phyloP scores from a whole-genome alignment of 2,888 invertebrate genomes.

The Poecilus cupreus region DNA sequence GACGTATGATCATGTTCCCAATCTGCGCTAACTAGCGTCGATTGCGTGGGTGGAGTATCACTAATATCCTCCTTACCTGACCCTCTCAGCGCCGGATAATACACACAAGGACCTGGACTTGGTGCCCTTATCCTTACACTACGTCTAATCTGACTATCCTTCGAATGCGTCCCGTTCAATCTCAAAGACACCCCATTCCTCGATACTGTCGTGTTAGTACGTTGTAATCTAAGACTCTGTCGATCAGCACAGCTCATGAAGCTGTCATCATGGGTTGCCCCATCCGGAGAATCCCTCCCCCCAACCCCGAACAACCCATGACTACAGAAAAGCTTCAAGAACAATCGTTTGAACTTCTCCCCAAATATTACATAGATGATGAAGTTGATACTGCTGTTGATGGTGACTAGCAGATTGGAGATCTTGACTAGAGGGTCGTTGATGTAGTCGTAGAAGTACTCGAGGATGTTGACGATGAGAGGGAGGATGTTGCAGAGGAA shows the following conservation, averaged over 20 bases:
- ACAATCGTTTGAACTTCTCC: slow-evolving; percentile 94
- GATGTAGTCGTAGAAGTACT: slow-evolving; percentile 80
- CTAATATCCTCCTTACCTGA: slow-evolving; percentile 67
- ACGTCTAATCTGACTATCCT: slow-evolving; percentile 64
- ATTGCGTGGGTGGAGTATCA: slow-evolving; percentile 68
- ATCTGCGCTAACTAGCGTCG: slow-evolving; percentile 63
- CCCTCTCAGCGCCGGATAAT: slow-evolving; percentile 73
- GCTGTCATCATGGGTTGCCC: slow-evolving; percentile 87
- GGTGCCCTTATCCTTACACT: slow-evolving; percentile 67
- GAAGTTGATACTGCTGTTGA: slow-evolving; percentile 98
- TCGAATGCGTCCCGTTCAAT: slow-evolving; percentile 66
- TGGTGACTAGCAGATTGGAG: slow-evolving; percentile 94
- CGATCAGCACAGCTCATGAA: slow-evolving; percentile 87
- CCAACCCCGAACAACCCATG: slow-evolving; percentile 72
- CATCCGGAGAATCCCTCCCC: slow-evolving; percentile 80
- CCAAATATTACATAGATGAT: slow-evolving; percentile 98
- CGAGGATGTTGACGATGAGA: slow-evolving; percentile 88
- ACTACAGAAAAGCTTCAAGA: slow-evolving; percentile 86
- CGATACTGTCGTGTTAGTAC: slow-evolving; percentile 73
- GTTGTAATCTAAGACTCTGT: slow-evolving; percentile 80
- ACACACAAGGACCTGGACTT: slow-evolving; percentile 75
- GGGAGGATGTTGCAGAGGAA: slow-evolving; percentile 94
- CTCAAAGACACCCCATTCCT: slow-evolving; percentile 69
- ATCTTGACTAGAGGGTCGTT: slow-evolving; percentile 84
- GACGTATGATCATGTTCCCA: slow-evolving; percentile 41